These are phyloP conservation scores for Hippocampus mohnikei DNA, from an alignment of 2,113 vertebrate genomes.

Conservation along the genomic window DNA sequence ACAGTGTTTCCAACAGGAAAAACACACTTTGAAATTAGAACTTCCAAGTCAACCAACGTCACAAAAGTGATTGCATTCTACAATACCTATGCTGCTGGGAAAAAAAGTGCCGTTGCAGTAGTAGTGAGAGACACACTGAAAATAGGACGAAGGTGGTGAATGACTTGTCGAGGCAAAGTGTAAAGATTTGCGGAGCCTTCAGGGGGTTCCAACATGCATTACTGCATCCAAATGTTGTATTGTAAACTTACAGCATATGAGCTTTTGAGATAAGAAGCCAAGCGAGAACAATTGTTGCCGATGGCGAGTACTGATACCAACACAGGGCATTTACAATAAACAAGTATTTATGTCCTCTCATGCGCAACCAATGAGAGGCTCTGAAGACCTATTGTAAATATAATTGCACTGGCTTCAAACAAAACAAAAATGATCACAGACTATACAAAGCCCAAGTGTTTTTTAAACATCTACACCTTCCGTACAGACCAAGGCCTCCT, in stretches of 20 bases:
- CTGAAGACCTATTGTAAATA: slow-evolving; percentile 29
- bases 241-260: background rate
- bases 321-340: background rate
- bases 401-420: slow-evolving; percentile 33
- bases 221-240: slow-evolving; percentile 1
- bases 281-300: slow-evolving; percentile 1
- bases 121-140: background rate
- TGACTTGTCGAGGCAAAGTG: slow-evolving; percentile 1
- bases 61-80: too few relatives aligned
- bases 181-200: background rate
- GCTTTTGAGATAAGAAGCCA: background rate
- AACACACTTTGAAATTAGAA: too few relatives aligned
- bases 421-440: slow-evolving; percentile 36
- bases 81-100: background rate
- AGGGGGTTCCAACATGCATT: background rate
- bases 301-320: background rate
- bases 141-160: background rate
- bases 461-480: slow-evolving; percentile 41
- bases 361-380: slow-evolving; percentile 23
- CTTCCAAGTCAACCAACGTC: too few relatives aligned
- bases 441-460: slow-evolving; percentile 33
- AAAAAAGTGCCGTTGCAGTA: background rate
- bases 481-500: background rate
- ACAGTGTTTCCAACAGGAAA: too few relatives aligned
- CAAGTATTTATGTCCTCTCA: background rate